phyloP scores from a whole-genome alignment of 2,888 invertebrate species.

The Meganola albula region DNA sequence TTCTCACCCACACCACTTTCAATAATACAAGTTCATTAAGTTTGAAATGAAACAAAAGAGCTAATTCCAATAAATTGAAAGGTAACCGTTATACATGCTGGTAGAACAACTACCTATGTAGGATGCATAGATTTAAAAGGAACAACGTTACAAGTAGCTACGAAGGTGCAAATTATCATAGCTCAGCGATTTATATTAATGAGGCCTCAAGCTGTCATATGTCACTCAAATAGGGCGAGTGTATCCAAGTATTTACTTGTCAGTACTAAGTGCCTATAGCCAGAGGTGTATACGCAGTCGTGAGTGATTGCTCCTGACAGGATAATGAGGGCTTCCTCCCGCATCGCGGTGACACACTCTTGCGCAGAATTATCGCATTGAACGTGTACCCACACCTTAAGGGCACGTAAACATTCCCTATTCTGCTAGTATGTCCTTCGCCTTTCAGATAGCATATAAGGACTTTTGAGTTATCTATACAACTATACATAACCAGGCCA shows the following conservation, averaged over 20 bases:
- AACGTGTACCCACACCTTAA: slow-evolving; percentile 31
- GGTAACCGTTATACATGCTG: no score
- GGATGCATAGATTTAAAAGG: no score
- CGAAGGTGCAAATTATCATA: slow-evolving; percentile 20
- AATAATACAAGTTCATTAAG: no score
- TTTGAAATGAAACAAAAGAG: no score
- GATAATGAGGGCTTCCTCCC: slow-evolving; percentile 75
- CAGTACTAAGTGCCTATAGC: slow-evolving; percentile 28
- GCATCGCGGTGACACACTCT: slow-evolving; percentile 56
- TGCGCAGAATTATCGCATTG: slow-evolving; percentile 49
- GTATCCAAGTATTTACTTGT: slow-evolving; percentile 41
- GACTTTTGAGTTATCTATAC: slow-evolving; percentile 8
- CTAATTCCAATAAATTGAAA: no score
- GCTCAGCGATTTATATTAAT: slow-evolving; percentile 21
- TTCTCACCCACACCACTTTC: no score
- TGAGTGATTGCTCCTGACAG: slow-evolving; percentile 70
- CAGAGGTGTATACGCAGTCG: slow-evolving; percentile 35
- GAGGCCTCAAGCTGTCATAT: slow-evolving; percentile 27
- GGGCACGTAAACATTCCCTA: slow-evolving; percentile 44
- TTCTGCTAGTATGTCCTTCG: no score
- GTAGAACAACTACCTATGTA: no score
- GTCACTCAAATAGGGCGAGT: slow-evolving; percentile 31
- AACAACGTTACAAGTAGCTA: slow-evolving; percentile 18
- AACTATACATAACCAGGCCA: no score
- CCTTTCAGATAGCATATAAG: no score